Percentiles rank a stretch among this genome's conserved stretches.
Conservation (phyloP, 2,113 vertebrate genomes). For the Rhinolophus sinicus region DNA sequence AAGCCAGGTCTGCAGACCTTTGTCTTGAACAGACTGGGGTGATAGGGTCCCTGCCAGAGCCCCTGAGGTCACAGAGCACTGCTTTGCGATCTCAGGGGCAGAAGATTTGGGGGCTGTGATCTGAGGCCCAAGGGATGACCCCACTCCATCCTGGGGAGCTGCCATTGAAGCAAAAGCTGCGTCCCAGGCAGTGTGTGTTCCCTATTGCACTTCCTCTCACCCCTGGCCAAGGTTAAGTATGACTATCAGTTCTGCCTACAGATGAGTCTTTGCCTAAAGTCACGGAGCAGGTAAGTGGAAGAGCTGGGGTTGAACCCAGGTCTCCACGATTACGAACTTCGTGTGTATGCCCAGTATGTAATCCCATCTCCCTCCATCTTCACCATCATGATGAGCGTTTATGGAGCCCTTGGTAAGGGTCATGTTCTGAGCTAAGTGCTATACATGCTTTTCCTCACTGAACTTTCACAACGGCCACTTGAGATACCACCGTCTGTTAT, state of each 20-base stretch:
- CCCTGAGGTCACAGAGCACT: background rate
- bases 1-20: background rate
- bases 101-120: background rate
- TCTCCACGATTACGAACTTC: background rate
- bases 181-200: background rate
- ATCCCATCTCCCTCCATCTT: background rate
- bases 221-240: background rate
- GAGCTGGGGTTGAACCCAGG: background rate
- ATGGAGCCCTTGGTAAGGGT: background rate
- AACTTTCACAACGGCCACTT: background rate
- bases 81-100: background rate
- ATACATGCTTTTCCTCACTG: background rate
- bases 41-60: background rate
- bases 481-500: background rate
- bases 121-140: background rate
- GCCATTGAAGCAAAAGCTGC: background rate
- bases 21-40: background rate
- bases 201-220: background rate
- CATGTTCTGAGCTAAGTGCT: background rate
- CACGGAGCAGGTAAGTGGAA: background rate
- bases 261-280: background rate
- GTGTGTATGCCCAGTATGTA: too few relatives aligned
- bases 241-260: background rate
- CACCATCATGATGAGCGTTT: background rate
- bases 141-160: background rate